phyloP scores from a whole-genome alignment of 64 coral and sea anemone genomes.

The Montipora foliosa region DNA sequence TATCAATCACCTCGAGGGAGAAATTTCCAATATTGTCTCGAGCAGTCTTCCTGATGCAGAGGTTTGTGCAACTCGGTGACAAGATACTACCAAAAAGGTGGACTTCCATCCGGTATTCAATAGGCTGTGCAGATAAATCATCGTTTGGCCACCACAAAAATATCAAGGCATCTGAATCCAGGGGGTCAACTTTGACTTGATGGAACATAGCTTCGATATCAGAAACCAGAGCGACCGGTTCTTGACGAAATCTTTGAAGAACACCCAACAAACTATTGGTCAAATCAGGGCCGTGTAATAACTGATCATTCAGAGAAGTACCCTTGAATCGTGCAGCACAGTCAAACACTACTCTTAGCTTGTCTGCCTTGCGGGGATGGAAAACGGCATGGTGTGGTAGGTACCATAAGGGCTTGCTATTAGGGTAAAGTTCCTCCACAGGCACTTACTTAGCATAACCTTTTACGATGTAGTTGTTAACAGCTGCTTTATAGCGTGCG shows the following conservation, averaged over 20 bases:
- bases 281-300: constrained; percentile 62
- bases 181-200: constrained; percentile 44
- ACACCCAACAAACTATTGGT: constrained; percentile 47
- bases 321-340: constrained; percentile 34
- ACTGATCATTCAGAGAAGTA: constrained; percentile 31
- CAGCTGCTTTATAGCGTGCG: too few relatives aligned
- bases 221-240: constrained; percentile 17
- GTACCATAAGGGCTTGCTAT: constrained; percentile 18
- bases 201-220: constrained; percentile 66
- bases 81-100: constrained; percentile 62
- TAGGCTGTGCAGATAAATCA: constrained; percentile 15
- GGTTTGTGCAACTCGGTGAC: constrained; percentile 36
- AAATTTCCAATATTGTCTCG: constrained; percentile 11
- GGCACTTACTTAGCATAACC: too few relatives aligned
- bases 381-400: constrained; percentile 49
- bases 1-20: background rate
- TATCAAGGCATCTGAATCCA: constrained; percentile 50
- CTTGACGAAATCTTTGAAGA: constrained; percentile 48
- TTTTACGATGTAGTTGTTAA: too few relatives aligned
- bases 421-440: too few relatives aligned
- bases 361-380: constrained; percentile 41
- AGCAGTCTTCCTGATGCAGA: constrained; percentile 30
- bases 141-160: constrained; percentile 74
- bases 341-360: constrained; percentile 46
- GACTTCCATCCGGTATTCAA: constrained; percentile 57